Percentiles rank a stretch among this genome's conserved stretches.
phyloP scores from a whole-genome alignment of 2,888 invertebrate genomes.

The Xestia c-nigrum region DNA sequence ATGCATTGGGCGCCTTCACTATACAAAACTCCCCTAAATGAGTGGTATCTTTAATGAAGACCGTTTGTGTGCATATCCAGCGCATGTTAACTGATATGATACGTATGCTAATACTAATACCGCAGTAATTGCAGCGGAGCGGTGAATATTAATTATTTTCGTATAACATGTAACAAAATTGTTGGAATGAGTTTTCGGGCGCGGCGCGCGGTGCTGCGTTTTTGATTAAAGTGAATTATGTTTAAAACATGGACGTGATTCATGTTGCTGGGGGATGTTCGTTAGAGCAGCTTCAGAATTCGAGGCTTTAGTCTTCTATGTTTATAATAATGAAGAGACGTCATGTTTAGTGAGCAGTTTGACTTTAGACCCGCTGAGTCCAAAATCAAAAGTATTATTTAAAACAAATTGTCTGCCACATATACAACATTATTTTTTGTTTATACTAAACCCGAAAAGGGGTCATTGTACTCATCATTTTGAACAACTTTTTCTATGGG shows the following conservation, averaged over 20 bases:
- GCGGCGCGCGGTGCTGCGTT: constrained; percentile 14
- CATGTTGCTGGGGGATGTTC: constrained; percentile 20
- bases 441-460: no score
- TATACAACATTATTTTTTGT: no score
- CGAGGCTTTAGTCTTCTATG: background rate
- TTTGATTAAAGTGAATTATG: constrained; percentile 59
- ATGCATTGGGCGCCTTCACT: background rate
- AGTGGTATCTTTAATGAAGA: constrained; percentile 8
- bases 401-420: background rate
- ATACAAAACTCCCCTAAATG: background rate
- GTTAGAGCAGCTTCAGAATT: constrained; percentile 15
- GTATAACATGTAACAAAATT: constrained; percentile 63
- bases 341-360: background rate
- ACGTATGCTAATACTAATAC: constrained; percentile 55
- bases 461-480: no score
- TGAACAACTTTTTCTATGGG: no score
- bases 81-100: constrained; percentile 25
- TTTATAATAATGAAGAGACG: background rate
- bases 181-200: constrained; percentile 55
- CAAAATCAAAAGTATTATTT: background rate
- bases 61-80: constrained; percentile 4
- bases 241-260: constrained; percentile 44
- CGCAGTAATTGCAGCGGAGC: constrained; percentile 38
- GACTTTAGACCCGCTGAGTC: background rate
- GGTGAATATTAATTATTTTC: constrained; percentile 67